Evolutionary conservation across 2,888 invertebrate genomes (phyloP).

Genomic region (Drosophila quinaria): DNA sequence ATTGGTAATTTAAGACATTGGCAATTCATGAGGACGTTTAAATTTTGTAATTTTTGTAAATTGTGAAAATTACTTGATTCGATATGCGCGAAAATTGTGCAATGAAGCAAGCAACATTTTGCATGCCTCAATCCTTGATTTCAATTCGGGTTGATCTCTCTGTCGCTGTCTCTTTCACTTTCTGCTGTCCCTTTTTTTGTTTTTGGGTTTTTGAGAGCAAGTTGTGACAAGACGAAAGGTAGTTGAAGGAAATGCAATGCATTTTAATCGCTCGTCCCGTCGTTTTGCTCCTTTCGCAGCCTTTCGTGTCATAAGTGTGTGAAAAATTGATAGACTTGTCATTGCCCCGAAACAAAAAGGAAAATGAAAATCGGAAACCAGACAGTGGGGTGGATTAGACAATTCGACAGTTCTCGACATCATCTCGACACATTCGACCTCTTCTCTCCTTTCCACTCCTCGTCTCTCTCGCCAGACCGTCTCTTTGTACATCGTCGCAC

Average conservation of each 20-base stretch:
- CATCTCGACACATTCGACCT: slow-evolving; percentile 21
- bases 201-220: background rate
- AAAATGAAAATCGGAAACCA: background rate
- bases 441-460: slow-evolving; percentile 24
- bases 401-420: slow-evolving; percentile 20
- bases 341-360: slow-evolving; percentile 29
- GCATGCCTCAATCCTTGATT: slow-evolving; percentile 57
- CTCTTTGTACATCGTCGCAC: slow-evolving; percentile 45
- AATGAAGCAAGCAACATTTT: slow-evolving; percentile 69
- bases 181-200: slow-evolving; percentile 25
- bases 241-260: slow-evolving; percentile 23
- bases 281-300: slow-evolving; percentile 55
- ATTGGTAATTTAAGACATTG: slow-evolving; percentile 63
- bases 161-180: background rate
- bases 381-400: slow-evolving; percentile 58
- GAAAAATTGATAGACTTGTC: slow-evolving; percentile 81
- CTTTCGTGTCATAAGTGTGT: slow-evolving; percentile 72
- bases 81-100: slow-evolving; percentile 61
- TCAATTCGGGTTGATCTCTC: slow-evolving; percentile 13
- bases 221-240: slow-evolving; percentile 40
- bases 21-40: slow-evolving; percentile 50
- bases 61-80: slow-evolving; percentile 66
- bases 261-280: slow-evolving; percentile 49
- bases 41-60: slow-evolving; percentile 57
- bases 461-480: slow-evolving; percentile 20